Conservation (phyloP, 35 echinoderm and acorn worm genomes). For the Ophioderma brevispina region DNA sequence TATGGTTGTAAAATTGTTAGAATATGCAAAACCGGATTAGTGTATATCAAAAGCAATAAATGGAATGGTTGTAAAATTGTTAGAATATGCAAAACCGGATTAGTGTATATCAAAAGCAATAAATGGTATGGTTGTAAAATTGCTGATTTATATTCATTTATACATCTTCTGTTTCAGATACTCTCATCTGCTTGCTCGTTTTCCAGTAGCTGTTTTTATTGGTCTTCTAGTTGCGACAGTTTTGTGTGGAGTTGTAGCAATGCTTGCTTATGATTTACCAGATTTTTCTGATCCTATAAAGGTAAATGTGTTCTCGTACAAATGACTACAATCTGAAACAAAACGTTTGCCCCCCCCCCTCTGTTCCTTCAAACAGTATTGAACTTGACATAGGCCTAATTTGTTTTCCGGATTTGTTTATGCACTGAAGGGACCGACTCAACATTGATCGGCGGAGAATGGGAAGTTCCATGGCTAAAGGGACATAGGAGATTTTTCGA, state of each 20-base stretch:
- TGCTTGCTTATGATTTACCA: neutral
- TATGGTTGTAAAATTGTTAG: too few relatives aligned
- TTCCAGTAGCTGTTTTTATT: neutral
- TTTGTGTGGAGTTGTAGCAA: neutral
- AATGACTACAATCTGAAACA: neutral
- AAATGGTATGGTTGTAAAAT: too few relatives aligned
- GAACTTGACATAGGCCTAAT: neutral
- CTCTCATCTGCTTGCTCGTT: neutral
- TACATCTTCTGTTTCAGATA: neutral
- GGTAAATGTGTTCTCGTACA: too few relatives aligned
- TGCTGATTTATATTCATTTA: too few relatives aligned
- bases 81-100: too few relatives aligned
- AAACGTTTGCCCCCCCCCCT: neutral
- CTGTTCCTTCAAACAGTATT: neutral
- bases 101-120: too few relatives aligned
- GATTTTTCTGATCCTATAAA: neutral
- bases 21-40: too few relatives aligned
- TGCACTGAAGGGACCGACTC: neutral
- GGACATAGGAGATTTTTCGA: neutral
- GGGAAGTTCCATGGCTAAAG: neutral
- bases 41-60: too few relatives aligned
- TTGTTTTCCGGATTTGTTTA: neutral
- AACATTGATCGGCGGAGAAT: neutral
- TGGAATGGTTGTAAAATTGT: too few relatives aligned
- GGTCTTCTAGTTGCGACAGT: neutral